These are phyloP conservation scores for Rissa tridactyla DNA, from an alignment of 2,113 vertebrate genomes.

Conservation along the genomic window DNA sequence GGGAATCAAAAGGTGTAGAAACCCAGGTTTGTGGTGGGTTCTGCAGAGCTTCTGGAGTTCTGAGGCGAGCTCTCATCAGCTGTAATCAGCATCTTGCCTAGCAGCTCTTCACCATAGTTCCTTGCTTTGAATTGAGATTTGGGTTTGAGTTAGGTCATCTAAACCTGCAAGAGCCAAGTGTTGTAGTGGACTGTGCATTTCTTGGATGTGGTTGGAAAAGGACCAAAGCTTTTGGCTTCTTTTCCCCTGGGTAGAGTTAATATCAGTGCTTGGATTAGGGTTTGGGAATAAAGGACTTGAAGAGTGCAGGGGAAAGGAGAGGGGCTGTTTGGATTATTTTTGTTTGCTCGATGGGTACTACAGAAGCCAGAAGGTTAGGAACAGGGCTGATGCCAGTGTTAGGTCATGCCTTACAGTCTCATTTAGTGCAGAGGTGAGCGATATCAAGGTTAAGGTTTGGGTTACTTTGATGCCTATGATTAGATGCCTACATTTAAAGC, in stretches of 20 bases:
- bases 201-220: background rate
- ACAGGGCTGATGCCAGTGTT: background rate
- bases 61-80: background rate
- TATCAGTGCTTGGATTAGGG: background rate
- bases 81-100: background rate
- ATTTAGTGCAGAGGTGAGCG: background rate
- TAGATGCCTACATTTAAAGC: background rate
- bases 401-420: background rate
- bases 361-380: background rate
- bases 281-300: background rate
- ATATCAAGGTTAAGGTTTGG: background rate
- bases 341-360: background rate
- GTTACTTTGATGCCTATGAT: background rate
- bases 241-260: background rate
- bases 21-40: background rate
- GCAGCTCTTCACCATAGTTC: background rate
- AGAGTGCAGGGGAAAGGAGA: background rate
- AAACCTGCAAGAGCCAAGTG: background rate
- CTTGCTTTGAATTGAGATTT: background rate
- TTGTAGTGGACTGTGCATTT: background rate
- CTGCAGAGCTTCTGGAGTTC: background rate
- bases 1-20: background rate
- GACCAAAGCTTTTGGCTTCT: background rate
- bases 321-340: background rate
- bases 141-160: background rate